Conservation (phyloP, 2,113 vertebrate species). For the Probosciger aterrimus region DNA sequence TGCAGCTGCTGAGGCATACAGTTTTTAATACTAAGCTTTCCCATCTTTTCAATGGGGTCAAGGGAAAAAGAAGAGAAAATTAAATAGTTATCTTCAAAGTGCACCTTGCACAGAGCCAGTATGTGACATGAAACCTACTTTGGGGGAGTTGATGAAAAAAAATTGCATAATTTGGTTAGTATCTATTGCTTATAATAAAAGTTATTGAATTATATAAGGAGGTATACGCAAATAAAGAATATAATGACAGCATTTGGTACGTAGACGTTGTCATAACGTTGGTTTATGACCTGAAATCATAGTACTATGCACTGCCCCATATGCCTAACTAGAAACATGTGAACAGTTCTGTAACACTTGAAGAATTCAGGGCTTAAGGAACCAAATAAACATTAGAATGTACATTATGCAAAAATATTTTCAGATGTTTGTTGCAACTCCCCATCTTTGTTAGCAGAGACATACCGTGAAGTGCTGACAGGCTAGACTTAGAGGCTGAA, state of each 20-base stretch:
- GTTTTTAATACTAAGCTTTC: neutral
- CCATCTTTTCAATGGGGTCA: neutral
- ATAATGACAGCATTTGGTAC: neutral
- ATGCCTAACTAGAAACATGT: neutral
- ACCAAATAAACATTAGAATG: neutral
- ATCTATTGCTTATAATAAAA: neutral
- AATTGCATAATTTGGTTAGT: neutral
- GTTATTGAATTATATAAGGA: neutral
- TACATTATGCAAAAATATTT: neutral
- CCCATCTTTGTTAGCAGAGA: neutral
- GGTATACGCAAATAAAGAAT: neutral
- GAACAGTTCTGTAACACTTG: neutral
- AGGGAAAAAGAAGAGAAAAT: slow-evolving; percentile 35
- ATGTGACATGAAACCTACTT: neutral
- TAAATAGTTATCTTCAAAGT: slow-evolving; percentile 54
- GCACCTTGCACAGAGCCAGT: slow-evolving; percentile 1
- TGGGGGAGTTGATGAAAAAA: neutral
- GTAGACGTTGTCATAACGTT: neutral
- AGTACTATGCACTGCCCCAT: neutral
- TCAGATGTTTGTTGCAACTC: neutral
- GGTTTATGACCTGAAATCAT: neutral
- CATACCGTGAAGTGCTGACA: neutral
- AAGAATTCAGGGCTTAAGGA: neutral
- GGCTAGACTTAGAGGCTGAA: neutral
- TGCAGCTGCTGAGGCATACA: neutral